Percentiles rank a stretch among this genome's conserved stretches.
Evolutionary conservation across 2,888 invertebrate genomes (phyloP).

Genomic region (Thereva unica): DNA sequence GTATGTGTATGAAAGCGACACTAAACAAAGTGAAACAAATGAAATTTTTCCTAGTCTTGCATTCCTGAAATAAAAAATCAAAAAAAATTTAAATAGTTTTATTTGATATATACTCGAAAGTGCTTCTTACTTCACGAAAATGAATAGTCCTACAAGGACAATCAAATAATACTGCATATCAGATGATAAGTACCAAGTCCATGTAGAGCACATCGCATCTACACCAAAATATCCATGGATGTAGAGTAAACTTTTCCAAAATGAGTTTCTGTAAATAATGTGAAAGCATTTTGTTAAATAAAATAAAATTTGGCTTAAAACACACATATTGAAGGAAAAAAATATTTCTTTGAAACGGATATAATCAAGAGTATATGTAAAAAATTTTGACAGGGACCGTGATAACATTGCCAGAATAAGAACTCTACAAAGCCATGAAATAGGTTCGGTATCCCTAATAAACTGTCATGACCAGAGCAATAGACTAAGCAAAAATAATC

Average conservation of each 20-base stretch:
- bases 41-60: neutral
- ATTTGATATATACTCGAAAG: neutral
- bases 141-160: conserved; percentile 4
- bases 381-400: no score
- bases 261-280: conserved; percentile 3
- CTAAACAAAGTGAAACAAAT: neutral
- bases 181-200: conserved; percentile 18
- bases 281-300: neutral
- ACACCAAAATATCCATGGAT: conserved; percentile 8
- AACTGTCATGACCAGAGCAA: no score
- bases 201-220: conserved; percentile 9
- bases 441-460: no score
- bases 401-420: no score
- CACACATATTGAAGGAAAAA: no score
- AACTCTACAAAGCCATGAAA: no score
- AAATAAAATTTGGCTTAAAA: no score
- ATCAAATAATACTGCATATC: conserved; percentile 12
- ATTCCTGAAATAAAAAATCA: neutral
- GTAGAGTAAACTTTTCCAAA: conserved; percentile 10
- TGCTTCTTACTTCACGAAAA: neutral
- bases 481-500: no score
- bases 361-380: no score
- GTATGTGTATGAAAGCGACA: neutral
- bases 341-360: no score
- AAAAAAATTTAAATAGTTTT: neutral